Conservation (phyloP, 2,113 vertebrate genomes). For the Lagopus muta region DNA sequence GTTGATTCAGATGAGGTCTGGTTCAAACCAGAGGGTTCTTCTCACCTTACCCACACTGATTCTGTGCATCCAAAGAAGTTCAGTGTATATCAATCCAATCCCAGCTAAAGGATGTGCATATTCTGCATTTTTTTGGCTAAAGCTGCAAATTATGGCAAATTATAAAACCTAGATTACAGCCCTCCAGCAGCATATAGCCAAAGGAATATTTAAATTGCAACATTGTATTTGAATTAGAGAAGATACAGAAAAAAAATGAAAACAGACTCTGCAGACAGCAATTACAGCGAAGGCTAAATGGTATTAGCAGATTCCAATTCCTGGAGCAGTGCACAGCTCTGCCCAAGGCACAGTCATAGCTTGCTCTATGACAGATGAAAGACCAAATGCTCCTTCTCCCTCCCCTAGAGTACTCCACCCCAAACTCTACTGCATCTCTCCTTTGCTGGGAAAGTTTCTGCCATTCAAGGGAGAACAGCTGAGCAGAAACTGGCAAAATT, state of each 20-base stretch:
- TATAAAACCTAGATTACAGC: background rate
- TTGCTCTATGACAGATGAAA: background rate
- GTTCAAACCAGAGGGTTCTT: background rate
- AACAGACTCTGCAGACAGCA: background rate
- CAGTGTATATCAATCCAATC: background rate
- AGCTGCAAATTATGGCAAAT: background rate
- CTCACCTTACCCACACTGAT: background rate
- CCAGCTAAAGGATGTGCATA: background rate
- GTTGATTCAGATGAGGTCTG: background rate
- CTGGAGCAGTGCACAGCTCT: background rate
- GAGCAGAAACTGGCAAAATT: background rate
- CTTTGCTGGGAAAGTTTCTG: background rate
- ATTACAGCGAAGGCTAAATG: background rate
- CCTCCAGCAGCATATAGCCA: background rate
- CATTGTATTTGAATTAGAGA: background rate
- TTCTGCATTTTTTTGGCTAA: background rate
- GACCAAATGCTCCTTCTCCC: background rate
- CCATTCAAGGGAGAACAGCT: background rate
- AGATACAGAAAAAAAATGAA: background rate
- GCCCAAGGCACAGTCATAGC: background rate
- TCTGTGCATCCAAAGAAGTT: background rate
- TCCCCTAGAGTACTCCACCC: fast-evolving
- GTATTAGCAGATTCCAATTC: background rate
- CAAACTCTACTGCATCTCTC: background rate
- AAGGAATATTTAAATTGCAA: background rate